A percentile compares a stretch with the other conserved stretches of the same genome.
These are phyloP conservation scores for Melanostigma gelatinosum DNA, from an alignment of 2,113 vertebrate genomes.

Conservation along the genomic window DNA sequence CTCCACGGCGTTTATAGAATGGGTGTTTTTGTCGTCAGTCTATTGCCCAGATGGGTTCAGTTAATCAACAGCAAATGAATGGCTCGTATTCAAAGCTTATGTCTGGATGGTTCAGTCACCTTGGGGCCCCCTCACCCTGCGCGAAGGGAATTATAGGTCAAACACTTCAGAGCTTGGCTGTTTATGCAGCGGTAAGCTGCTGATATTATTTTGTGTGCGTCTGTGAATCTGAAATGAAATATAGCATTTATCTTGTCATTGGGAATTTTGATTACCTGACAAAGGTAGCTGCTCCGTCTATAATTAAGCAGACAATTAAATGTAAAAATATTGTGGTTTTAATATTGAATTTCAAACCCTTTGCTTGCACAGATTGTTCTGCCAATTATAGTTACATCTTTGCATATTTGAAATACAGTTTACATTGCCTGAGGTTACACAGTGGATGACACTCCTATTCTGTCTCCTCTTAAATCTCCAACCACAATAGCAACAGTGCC, in stretches of 20 bases:
- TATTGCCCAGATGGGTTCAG: slow-evolving; percentile 57
- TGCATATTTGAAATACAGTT: slow-evolving; percentile 41
- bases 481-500: slow-evolving; percentile 55
- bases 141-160: slow-evolving; percentile 27
- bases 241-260: neutral
- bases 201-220: slow-evolving; percentile 15
- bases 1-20: slow-evolving; percentile 20
- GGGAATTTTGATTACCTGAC: slow-evolving; percentile 11
- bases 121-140: slow-evolving; percentile 36
- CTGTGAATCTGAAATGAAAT: slow-evolving; percentile 1
- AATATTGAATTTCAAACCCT: neutral
- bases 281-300: neutral
- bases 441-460: slow-evolving; percentile 64
- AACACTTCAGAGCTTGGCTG: slow-evolving; percentile 38
- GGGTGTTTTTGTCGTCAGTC: slow-evolving; percentile 58
- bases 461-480: slow-evolving; percentile 68
- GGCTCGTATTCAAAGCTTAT: slow-evolving; percentile 52
- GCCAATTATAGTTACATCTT: slow-evolving; percentile 25
- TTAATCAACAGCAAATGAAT: slow-evolving; percentile 63
- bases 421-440: slow-evolving; percentile 56
- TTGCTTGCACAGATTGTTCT: neutral
- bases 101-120: slow-evolving; percentile 51
- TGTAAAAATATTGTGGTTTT: neutral
- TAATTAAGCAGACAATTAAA: neutral
- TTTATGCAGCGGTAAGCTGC: slow-evolving; percentile 49